phyloP scores from a whole-genome alignment of 2,113 vertebrate species.

The Corvus moneduloides region DNA sequence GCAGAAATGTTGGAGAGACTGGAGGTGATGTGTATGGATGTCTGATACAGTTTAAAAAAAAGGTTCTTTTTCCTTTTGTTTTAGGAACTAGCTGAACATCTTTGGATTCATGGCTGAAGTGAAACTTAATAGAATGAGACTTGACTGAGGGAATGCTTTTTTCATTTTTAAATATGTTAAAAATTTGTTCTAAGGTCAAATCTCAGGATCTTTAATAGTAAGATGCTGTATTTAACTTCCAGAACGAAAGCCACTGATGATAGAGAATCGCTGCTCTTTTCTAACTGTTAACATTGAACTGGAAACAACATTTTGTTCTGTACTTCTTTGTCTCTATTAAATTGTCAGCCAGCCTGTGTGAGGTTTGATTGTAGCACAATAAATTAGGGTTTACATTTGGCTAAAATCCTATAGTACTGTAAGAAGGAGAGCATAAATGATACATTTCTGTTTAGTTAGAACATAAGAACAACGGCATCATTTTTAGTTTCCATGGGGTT shows the following conservation, averaged over 20 bases:
- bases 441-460: not conserved
- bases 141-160: not conserved
- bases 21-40: not conserved
- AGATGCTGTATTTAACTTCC: not conserved
- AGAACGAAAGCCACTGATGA: not conserved
- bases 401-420: not conserved
- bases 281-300: not conserved
- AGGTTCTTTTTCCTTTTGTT: not conserved
- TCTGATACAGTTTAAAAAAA: not conserved
- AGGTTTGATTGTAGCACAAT: not conserved
- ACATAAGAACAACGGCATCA: not conserved
- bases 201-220: not conserved
- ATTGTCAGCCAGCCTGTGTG: not conserved
- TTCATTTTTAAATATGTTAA: not conserved
- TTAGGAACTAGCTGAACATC: not conserved
- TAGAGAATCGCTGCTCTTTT: not conserved
- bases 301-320: not conserved
- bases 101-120: not conserved
- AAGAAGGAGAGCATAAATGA: not conserved
- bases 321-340: not conserved
- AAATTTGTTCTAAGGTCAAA: not conserved
- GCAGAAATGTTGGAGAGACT: not conserved
- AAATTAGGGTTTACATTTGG: not conserved
- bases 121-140: not conserved
- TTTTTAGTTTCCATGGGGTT: not conserved